phyloP scores from a whole-genome alignment of 2,113 vertebrate species.

The Brachypteracias leptosomus region DNA sequence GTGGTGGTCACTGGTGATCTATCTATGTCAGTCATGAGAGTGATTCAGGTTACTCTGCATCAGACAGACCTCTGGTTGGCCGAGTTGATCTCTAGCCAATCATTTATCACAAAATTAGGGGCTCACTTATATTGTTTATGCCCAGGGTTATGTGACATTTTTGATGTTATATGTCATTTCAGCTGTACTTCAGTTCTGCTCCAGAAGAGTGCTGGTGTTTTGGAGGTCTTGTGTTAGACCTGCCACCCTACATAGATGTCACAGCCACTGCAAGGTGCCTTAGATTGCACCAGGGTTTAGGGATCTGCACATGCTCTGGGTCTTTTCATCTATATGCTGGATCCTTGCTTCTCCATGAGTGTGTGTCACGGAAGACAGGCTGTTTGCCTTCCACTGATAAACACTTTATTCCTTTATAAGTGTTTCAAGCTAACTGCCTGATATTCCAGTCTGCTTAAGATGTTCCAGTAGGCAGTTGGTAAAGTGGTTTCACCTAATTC shows the following conservation, averaged over 20 bases:
- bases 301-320: neutral
- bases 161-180: neutral
- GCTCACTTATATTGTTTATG: neutral
- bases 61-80: neutral
- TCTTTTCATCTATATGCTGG: neutral
- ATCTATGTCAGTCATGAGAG: neutral
- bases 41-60: neutral
- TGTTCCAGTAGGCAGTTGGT: neutral
- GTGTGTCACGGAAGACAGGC: neutral
- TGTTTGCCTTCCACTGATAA: neutral
- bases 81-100: neutral
- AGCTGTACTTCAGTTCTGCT: neutral
- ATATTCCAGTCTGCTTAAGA: neutral
- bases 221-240: neutral
- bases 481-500: neutral
- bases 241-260: neutral
- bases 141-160: neutral
- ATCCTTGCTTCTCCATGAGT: rapidly evolving
- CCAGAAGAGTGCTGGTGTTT: neutral
- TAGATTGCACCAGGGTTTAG: neutral
- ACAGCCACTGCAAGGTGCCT: neutral
- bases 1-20: neutral
- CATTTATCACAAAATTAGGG: neutral
- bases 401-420: neutral
- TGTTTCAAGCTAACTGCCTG: neutral